Conservation (phyloP, 2,888 invertebrate genomes). For the Nesidiocoris tenuis region DNA sequence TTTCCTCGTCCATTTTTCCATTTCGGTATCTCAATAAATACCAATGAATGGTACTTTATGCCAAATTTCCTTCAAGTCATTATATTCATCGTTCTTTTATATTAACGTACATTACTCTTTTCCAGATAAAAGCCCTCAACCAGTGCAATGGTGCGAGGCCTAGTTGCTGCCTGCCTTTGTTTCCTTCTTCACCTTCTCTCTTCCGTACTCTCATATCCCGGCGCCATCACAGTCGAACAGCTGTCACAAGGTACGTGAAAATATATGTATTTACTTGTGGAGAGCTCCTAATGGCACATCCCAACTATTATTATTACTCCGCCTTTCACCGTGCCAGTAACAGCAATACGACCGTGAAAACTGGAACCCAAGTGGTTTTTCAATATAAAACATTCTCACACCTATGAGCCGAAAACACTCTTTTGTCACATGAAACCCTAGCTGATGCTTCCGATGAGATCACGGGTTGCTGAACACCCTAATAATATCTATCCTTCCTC, state of each 20-base stretch:
- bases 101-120: no score
- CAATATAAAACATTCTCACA: not conserved
- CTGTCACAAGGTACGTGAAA: slow-evolving; percentile 42
- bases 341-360: no score
- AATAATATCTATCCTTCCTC: slow-evolving; percentile 24
- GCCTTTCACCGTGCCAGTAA: no score
- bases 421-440: slow-evolving; percentile 31
- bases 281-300: no score
- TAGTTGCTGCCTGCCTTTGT: slow-evolving; percentile 10
- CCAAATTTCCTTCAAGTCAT: no score
- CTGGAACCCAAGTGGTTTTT: no score
- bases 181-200: slow-evolving; percentile 11
- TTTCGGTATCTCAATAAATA: no score
- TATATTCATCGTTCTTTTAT: no score
- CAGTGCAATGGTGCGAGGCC: slow-evolving; percentile 16
- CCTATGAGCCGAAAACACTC: slow-evolving; percentile 7
- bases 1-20: no score
- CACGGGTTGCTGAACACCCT: slow-evolving; percentile 38
- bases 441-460: not conserved
- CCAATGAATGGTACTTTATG: no score
- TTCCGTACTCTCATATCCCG: slow-evolving; percentile 26
- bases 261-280: no score
- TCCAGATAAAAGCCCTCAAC: not conserved
- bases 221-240: slow-evolving; percentile 39
- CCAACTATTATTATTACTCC: no score